These are phyloP conservation scores for Platycheirus rosarum DNA, from an alignment of 2,888 invertebrate genomes.

Conservation along the genomic window DNA sequence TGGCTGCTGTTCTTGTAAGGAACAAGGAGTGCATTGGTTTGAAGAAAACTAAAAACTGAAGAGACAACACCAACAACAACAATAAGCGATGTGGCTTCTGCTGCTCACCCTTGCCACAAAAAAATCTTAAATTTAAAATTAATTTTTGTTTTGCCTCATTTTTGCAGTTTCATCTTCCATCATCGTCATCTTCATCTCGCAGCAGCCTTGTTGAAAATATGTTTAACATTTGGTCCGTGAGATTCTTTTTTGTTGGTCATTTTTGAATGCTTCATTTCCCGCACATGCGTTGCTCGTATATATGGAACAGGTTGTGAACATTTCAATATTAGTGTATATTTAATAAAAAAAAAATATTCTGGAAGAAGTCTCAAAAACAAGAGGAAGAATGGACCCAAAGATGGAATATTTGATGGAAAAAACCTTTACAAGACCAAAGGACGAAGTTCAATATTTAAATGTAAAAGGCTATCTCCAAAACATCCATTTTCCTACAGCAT, in stretches of 20 bases:
- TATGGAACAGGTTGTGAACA: conserved; percentile 66
- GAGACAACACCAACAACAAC: conserved; percentile 55
- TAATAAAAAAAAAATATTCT: too few relatives aligned
- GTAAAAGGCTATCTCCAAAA: too few relatives aligned
- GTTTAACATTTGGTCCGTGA: conserved; percentile 61
- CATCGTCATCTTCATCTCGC: conserved; percentile 24
- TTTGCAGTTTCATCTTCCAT: conserved; percentile 10
- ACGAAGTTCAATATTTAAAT: too few relatives aligned
- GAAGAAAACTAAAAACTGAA: conserved; percentile 39
- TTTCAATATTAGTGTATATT: conserved; percentile 62
- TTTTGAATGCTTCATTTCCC: conserved; percentile 26
- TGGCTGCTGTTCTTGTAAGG: conserved; percentile 36
- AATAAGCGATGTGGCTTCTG: conserved; percentile 63
- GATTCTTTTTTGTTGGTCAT: conserved; percentile 10
- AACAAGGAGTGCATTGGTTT: conserved; percentile 34
- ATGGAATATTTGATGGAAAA: too few relatives aligned
- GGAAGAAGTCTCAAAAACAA: too few relatives aligned
- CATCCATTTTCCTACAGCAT: too few relatives aligned
- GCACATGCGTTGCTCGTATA: conserved; percentile 36
- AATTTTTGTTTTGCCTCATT: conserved; percentile 30
- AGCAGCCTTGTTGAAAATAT: conserved; percentile 46
- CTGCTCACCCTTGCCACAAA: conserved; percentile 58
- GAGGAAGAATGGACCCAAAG: too few relatives aligned
- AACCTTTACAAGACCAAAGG: too few relatives aligned
- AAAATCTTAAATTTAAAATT: conserved; percentile 37